A percentile compares a stretch with the other conserved stretches of the same genome.
phyloP scores from a whole-genome alignment of 2,113 vertebrate genomes.

The Macquaria australasica region DNA sequence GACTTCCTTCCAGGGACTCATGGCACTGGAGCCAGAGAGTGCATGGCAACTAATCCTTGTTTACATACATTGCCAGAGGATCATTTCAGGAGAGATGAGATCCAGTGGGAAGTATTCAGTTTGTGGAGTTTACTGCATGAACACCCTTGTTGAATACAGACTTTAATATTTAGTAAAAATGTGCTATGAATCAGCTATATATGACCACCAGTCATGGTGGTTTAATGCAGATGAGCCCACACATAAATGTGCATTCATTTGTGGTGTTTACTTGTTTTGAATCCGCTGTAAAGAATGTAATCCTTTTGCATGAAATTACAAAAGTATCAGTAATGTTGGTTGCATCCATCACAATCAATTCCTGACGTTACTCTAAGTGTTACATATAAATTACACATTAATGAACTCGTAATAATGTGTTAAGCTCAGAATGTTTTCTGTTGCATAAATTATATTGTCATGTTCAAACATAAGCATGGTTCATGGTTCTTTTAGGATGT shows the following conservation, averaged over 20 bases:
- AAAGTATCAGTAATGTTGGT: neutral
- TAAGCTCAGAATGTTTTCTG: neutral
- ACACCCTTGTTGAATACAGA: neutral
- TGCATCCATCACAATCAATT: neutral
- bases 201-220: neutral
- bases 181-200: neutral
- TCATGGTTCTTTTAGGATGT: neutral
- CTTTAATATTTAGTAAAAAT: conserved; percentile 3
- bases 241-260: conserved; percentile 1
- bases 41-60: conserved; percentile 64
- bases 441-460: neutral
- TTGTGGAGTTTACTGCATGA: neutral
- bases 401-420: neutral
- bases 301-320: neutral
- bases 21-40: conserved; percentile 38
- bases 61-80: conserved; percentile 40
- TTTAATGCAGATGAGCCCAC: conserved; percentile 14
- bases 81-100: neutral
- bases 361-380: neutral
- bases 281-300: neutral
- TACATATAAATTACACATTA: neutral
- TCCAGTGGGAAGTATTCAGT: neutral
- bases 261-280: neutral
- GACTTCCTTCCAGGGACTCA: conserved; percentile 73
- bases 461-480: neutral